Evolutionary conservation across 1,140 invertebrate genomes (phyloP), one percentile per base, ranked within the genome.

Genomic region (Zeugodacus cucurbitae): DNA sequence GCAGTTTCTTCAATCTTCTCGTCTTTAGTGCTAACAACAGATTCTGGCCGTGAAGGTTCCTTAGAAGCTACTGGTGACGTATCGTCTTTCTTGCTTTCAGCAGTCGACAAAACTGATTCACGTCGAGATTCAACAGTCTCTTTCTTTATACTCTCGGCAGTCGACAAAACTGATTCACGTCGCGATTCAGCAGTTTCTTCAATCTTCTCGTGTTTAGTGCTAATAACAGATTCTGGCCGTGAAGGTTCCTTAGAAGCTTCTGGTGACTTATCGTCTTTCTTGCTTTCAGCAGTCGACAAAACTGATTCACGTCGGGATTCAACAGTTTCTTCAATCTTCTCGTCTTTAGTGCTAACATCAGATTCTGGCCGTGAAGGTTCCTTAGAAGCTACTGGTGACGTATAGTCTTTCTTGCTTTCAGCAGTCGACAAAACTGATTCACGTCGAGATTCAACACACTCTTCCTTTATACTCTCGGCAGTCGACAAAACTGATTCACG

Each of bases 41-140:
- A 74, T 29, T 74, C 58, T 3, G 89, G 88, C 5, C 90, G 89
- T 20, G 90, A 89, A 34, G 57, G 6, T 44, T 90, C 90, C 22
- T 88, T 82, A 1, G 57, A 74, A 14, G 57, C 0, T 2, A 89
- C 88, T 32, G 90, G 87, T 2, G 91, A 89, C 89, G 90, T 91
- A 7, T 91, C 91, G 22, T 91, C 90, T 37, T 89, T 90, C 54
- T 90, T 91, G 87, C 87, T 90, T 70, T 90, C 90, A 3, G 88
- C 41, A 32, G 89, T 90, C 1, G 90, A 89, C 0, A 89, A 44
- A n/a, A 89, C 70, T 20, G 91, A 90, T 8, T 88, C 90, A 1
- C 89, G 89, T n/a, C 90, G 89, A 6, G 90, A 89, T 20, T 32
- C 62, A 32, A 10, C 26, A 29, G 67, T 74, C 20, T 86, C 78